Base-by-base conservation (phyloP, 2,797 vertebrate genomes). In the Microtus obscurus region DNA sequence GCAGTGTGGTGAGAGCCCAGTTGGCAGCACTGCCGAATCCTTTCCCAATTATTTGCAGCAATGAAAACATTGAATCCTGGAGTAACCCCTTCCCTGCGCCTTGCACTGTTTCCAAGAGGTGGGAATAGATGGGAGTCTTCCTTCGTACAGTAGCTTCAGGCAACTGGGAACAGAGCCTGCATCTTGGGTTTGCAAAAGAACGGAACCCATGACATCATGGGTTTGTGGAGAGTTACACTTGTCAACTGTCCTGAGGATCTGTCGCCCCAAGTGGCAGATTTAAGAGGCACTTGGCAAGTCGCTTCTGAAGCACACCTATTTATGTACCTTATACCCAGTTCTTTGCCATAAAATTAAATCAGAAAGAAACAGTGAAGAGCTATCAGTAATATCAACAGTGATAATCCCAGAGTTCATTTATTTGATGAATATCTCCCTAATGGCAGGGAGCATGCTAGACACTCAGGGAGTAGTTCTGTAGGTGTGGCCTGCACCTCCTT, bases 111-210 rank as follows among this genome's bases (percentile, higher is more conserved):
- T 90, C 89, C 67, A 77, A 82, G 90, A 94, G 81, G 29, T 21
- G 6, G 51, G 45, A 40, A 53, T 40, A 82, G 37, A 31, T 48
- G 40, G 19, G 51, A 79, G 63, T 6, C 25, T 90, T 16, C 5
- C 88, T 93, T 53, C 34, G 3, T 76, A 56, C 86, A 71, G 16
- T 51, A 14, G 31, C 69, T 90, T 86, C 90, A 14, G 31, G 5
- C 37, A 76, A 71, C 48, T 51, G 94, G 74, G 11, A 85, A 91
- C 6, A 96, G 83, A 94, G 78, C 74, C 93, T 69, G 37, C 23
- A 48, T 31, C 77, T 87, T 86, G 17, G 43, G n/a, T 86, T 87
- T 85, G 73, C 45, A 86, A 88, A 90, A 10, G 37, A 29, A 45
- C 43, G 43, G 61, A 77, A 85, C 23, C 12, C 45, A 27, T 63